Evolutionary conservation across 2,797 vertebrate species (phyloP).

Genomic region (Antennarius maculatus): DNA sequence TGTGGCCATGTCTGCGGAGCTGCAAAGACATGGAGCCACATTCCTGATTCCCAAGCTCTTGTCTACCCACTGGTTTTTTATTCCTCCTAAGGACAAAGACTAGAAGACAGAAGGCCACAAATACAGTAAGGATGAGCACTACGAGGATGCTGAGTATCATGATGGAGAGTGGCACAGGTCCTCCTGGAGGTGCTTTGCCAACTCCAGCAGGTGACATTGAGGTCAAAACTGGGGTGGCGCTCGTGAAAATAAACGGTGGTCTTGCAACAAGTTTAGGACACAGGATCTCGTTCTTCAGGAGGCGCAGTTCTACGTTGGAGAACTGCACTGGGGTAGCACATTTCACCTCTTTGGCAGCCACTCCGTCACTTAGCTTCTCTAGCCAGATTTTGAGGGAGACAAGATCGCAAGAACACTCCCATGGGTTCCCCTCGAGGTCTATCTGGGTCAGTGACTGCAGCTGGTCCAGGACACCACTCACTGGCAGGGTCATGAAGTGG

Average conservation of each 20-base stretch:
- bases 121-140: slow-evolving; percentile 97
- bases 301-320: slow-evolving; percentile 92
- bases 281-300: slow-evolving; percentile 95
- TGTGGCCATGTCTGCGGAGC: slow-evolving; percentile 90
- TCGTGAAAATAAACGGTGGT: slow-evolving; percentile 87
- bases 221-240: slow-evolving; percentile 82
- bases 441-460: slow-evolving; percentile 93
- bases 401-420: slow-evolving; percentile 98
- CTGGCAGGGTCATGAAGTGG: slow-evolving; percentile 98
- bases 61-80: slow-evolving; percentile 91
- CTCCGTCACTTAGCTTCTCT: slow-evolving; percentile 92
- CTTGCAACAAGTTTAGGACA: slow-evolving; percentile 93
- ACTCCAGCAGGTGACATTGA: slow-evolving; percentile 89
- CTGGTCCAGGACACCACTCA: slow-evolving; percentile 97
- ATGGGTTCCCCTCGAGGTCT: slow-evolving; percentile 96
- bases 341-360: slow-evolving; percentile 93
- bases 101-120: slow-evolving; percentile 97
- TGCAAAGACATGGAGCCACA: slow-evolving; percentile 94
- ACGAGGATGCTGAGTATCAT: slow-evolving; percentile 98
- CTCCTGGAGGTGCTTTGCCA: slow-evolving; percentile 91
- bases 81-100: slow-evolving; percentile 96
- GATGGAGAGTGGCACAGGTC: slow-evolving; percentile 96
- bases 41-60: slow-evolving; percentile 92
- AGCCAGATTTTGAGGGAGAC: slow-evolving; percentile 97
- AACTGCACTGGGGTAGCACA: slow-evolving; percentile 96